Conservation (phyloP, 2,797 vertebrate species). For the Botia kubotai region DNA sequence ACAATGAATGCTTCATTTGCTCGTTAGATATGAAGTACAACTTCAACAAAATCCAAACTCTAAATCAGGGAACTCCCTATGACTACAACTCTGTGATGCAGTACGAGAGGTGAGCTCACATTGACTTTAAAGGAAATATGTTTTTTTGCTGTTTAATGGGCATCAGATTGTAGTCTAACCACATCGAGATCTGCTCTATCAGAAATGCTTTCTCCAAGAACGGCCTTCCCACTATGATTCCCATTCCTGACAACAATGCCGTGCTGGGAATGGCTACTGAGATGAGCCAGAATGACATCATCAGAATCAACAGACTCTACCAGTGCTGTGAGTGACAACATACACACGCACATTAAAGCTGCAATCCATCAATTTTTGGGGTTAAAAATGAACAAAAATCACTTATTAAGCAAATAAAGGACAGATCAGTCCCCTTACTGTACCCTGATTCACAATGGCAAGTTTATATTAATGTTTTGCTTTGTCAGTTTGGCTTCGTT, state of each 20-base stretch:
- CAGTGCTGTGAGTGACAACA: slow-evolving; percentile 47
- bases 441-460: no score
- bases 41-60: slow-evolving; percentile 71
- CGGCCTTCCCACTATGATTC: slow-evolving; percentile 52
- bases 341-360: no score
- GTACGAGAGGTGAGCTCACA: slow-evolving; percentile 65
- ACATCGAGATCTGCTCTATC: neutral
- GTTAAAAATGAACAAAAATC: no score
- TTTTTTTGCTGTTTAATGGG: neutral
- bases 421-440: no score
- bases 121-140: no score
- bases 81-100: slow-evolving; percentile 81
- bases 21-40: slow-evolving; percentile 69
- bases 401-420: no score
- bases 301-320: slow-evolving; percentile 56
- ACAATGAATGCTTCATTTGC: neutral
- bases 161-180: neutral
- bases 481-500: no score
- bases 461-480: no score
- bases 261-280: slow-evolving; percentile 45
- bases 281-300: slow-evolving; percentile 61
- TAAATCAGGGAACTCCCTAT: slow-evolving; percentile 77
- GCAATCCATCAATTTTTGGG: no score
- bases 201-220: slow-evolving; percentile 62
- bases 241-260: slow-evolving; percentile 53